phyloP scores from a whole-genome alignment of 2,797 vertebrate species.

The Pelobates cultripes region DNA sequence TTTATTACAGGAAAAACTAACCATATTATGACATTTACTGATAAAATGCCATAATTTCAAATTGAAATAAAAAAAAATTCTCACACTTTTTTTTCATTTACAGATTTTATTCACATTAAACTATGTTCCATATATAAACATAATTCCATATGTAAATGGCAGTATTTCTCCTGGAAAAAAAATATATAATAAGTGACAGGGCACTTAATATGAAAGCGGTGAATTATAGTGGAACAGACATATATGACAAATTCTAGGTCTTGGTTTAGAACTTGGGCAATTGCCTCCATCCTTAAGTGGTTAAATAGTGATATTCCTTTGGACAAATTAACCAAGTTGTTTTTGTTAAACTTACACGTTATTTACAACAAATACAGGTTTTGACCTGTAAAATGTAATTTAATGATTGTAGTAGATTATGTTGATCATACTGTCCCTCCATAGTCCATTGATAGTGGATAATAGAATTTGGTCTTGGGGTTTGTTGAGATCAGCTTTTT shows the following conservation, averaged over 20 bases:
- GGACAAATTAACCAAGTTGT: conserved; percentile 15
- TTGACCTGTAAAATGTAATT: conserved; percentile 22
- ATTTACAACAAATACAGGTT: conserved; percentile 17
- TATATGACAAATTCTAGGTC: not conserved
- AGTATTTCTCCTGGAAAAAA: too few relatives aligned
- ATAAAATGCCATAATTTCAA: too few relatives aligned
- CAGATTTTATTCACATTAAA: too few relatives aligned
- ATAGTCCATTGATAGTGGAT: conserved; percentile 16
- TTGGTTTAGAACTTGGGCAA: not conserved
- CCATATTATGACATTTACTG: too few relatives aligned
- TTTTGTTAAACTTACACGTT: conserved; percentile 25
- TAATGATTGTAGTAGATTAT: conserved; percentile 23
- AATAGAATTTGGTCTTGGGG: conserved; percentile 28
- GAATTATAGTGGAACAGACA: not conserved
- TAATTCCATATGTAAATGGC: too few relatives aligned
- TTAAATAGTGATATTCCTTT: not conserved
- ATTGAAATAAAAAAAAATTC: too few relatives aligned
- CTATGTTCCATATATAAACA: too few relatives aligned
- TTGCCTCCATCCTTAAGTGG: not conserved
- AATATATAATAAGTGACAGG: too few relatives aligned
- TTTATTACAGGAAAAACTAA: too few relatives aligned
- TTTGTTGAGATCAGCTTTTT: conserved; percentile 17
- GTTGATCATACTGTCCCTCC: conserved; percentile 26
- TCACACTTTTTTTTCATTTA: too few relatives aligned
- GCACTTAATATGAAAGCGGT: too few relatives aligned